phyloP scores from a whole-genome alignment of 2,797 vertebrate species.

The Phaenicophaeus curvirostris region DNA sequence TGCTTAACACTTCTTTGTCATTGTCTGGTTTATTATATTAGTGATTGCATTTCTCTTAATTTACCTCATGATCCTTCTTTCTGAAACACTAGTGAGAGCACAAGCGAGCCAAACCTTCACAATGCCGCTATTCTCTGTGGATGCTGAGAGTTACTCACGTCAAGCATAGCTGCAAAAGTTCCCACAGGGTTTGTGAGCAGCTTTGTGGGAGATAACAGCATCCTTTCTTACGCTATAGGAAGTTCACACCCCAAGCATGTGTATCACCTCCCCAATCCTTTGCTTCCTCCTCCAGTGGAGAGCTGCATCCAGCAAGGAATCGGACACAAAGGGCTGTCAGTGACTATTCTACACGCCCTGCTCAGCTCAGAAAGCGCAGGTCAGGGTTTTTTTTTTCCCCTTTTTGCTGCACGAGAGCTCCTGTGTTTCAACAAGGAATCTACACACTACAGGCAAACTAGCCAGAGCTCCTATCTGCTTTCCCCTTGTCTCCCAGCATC shows the following conservation, averaged over 20 bases:
- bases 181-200: background rate
- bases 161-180: background rate
- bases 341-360: background rate
- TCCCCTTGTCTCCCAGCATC: background rate
- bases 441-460: fast-evolving
- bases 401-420: background rate
- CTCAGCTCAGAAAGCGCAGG: background rate
- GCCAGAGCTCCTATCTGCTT: background rate
- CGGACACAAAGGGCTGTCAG: background rate
- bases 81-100: background rate
- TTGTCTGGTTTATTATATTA: background rate
- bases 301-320: background rate
- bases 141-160: background rate
- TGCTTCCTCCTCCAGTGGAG: background rate
- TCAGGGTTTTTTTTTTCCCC: background rate
- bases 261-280: background rate
- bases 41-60: background rate
- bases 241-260: fast-evolving
- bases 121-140: background rate
- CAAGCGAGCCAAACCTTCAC: background rate
- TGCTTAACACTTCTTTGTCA: background rate
- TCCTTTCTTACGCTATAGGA: background rate
- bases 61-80: background rate
- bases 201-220: background rate
- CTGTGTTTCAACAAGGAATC: background rate